Evolutionary conservation across 2,888 invertebrate species (phyloP), one percentile per base, ranked within the genome.

Genomic region (Drosophila koepferae): DNA sequence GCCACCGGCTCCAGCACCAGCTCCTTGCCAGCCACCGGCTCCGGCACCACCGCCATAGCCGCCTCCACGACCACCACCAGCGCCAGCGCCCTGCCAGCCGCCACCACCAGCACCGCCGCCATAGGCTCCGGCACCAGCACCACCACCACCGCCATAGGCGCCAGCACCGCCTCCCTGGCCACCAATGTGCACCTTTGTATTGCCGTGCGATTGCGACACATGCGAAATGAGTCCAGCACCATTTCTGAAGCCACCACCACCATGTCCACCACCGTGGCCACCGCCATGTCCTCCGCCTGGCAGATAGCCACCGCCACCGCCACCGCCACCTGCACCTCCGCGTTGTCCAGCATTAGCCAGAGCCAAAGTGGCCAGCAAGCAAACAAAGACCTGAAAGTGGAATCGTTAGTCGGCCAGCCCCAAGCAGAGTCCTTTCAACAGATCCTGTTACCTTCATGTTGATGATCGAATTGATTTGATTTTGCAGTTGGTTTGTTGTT

Each of bases 271-370:
- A 28, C 75, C 73, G n/a, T 58, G 77, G 1, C 43, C 82, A 8
- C 84, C 82, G 18, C 75, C 73, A n/a, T 56, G 60, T 38, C 82
- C 82, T 12, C 84, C 82, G 38, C 77, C 81, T 20, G 77, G 80
- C 55, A 74, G 62, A 61, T 77, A 80, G 14, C 83, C 86, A 41
- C 81, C 77, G 10, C 81, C 86, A 41, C 81, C 77, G 10, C 81
- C 79, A 14, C 80, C 77, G 10, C 81, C 79, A 16, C 80, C 77
- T 14, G 72, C 77, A 8, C 77, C 74, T 2, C 80, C 81, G 40
- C 82, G 81, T 28, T 86, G 84, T 59, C 88, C 88, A 44, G 89
- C 88, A 48, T 74, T 78, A 48, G 41, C 87, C 67, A 89, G 28
- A 3, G 89, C 84, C 68, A 87, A 60, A 10, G 85, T 75, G 41